A percentile compares a stretch with the other conserved stretches of the same genome.
Conservation (phyloP, 2,888 invertebrate genomes). For the Cenopis cana region DNA sequence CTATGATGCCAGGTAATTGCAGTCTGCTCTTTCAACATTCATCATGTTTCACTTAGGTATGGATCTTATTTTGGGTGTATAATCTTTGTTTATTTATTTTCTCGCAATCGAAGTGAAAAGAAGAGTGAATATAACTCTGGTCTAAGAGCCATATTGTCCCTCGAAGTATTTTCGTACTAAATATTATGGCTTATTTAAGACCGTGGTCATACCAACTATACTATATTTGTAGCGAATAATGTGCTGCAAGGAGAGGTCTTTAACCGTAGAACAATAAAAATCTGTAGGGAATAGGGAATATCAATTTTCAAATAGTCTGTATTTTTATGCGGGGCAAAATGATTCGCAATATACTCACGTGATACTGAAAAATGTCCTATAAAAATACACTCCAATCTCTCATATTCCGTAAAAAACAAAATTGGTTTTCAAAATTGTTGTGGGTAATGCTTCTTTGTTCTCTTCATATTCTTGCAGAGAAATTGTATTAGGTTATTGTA, state of each 20-base stretch:
- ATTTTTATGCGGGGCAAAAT: constrained; percentile 19
- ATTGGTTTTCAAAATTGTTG: constrained; percentile 12
- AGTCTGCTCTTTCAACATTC: too few species aligned
- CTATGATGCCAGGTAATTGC: too few species aligned
- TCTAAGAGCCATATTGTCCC: too few species aligned
- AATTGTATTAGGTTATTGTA: constrained; percentile 8
- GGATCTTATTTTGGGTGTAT: too few species aligned
- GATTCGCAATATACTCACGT: constrained; percentile 9
- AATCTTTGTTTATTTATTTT: too few species aligned
- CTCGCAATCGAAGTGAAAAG: too few species aligned
- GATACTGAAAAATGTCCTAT: constrained; percentile 20
- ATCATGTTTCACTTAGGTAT: too few species aligned
- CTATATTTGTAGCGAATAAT: too few species aligned
- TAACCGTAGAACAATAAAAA: background rate
- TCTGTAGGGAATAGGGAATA: background rate
- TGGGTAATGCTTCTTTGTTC: constrained; percentile 1
- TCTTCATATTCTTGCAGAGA: constrained; percentile 14
- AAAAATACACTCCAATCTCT: constrained; percentile 24
- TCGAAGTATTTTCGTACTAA: too few species aligned
- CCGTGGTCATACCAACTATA: too few species aligned
- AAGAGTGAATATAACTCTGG: too few species aligned
- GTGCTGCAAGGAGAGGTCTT: background rate
- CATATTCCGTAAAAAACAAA: constrained; percentile 2
- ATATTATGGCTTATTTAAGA: too few species aligned
- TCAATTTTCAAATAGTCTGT: background rate